phyloP scores from a whole-genome alignment of 1,140 invertebrate species.

The Heliconius nattereri region DNA sequence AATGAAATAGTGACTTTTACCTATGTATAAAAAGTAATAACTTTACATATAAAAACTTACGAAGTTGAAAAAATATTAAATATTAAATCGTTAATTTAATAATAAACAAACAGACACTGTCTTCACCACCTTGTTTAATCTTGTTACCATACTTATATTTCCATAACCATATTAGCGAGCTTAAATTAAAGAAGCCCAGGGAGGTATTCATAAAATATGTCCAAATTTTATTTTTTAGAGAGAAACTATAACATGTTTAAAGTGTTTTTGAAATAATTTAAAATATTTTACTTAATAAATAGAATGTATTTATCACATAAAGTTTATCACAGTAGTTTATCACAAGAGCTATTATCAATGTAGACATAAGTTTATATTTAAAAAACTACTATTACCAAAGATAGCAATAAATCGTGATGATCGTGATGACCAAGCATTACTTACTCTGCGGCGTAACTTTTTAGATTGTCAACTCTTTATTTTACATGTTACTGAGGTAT shows the following conservation, averaged over 20 bases:
- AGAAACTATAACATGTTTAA: neutral
- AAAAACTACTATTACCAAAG: neutral
- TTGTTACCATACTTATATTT: conserved; percentile 48
- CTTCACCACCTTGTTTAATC: conserved; percentile 34
- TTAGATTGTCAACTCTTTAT: no score
- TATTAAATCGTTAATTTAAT: neutral
- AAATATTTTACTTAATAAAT: neutral
- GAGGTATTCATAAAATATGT: conserved; percentile 31
- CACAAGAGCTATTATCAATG: neutral
- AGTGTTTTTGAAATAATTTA: neutral
- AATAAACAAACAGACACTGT: neutral
- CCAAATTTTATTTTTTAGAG: neutral
- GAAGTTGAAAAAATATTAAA: neutral
- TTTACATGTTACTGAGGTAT: no score
- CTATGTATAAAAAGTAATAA: no score
- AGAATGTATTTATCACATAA: neutral
- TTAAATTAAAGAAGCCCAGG: conserved; percentile 46
- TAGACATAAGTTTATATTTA: no score
- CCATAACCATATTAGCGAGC: conserved; percentile 64
- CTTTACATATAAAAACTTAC: neutral
- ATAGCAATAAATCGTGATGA: no score
- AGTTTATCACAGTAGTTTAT: neutral
- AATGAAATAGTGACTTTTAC: no score
- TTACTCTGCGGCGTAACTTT: no score
- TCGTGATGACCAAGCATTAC: no score